Base-by-base conservation (phyloP, 2,113 vertebrate genomes). In the Crotalus viridis region DNA sequence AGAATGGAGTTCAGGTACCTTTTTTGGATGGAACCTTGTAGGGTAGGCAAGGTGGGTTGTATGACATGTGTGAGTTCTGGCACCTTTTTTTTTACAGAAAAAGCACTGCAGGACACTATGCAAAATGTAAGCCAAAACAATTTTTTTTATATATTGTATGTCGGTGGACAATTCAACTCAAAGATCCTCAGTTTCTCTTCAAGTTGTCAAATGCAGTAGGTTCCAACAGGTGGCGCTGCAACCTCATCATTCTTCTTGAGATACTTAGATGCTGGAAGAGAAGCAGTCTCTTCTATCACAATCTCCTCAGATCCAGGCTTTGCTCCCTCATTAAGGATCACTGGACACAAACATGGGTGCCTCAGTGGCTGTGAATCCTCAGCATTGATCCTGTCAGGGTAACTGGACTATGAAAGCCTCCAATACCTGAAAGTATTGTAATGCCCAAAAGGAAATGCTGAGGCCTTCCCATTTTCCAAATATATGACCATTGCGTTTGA, bases 221-320 rank as follows among this genome's bases (percentile, higher is more conserved):
- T 91, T 33, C 94, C 97, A 94, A 85, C 94, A 97, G 97, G 95
- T 96, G 97, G 96, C 93, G 94, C 94, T 96, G 90, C 91, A 91
- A 87, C 93, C 94, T 94, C 89, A 26, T 10, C 61, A 95, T 95
- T 95, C 88, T 10, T 52, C 24, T 87, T 87, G 21, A 33, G 46
- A 56, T 81, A 51, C 74, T 12, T 55, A 15, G 0, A 54, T 2
- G 46, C 92, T 51, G 3, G 3, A 13, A 43, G 28, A 56, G n/a
- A 33, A 51, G 33, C 74, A 43, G 54, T 3, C 19, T 28, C 24
- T 48, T 59, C 22, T 57, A 9, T 56, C 0, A 1, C 17, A 12
- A 28, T 59, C 55, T 57, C 52, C 51, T 39, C 22, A n/a, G 10
- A 89, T 21, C n/a, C 28, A 51, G 28, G 13, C 28, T 88, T 54